Conservation (phyloP, 2,797 vertebrate genomes). For the Aldrovandia affinis region DNA sequence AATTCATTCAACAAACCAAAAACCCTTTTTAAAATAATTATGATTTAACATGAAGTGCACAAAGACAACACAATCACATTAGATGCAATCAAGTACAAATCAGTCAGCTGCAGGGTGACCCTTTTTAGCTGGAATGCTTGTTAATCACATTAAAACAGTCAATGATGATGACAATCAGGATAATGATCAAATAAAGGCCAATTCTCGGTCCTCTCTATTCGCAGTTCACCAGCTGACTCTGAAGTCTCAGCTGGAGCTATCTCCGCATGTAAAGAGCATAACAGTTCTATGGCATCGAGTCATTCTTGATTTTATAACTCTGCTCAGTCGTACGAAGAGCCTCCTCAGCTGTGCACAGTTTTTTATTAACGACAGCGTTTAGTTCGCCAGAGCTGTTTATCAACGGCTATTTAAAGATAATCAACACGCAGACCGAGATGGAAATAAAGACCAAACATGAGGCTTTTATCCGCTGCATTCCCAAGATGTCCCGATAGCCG, state of each 20-base stretch:
- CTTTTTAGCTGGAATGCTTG: not conserved
- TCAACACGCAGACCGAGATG: constrained; percentile 49
- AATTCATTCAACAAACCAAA: no score
- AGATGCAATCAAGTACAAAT: not conserved
- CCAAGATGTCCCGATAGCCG: constrained; percentile 46
- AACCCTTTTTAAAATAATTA: no score
- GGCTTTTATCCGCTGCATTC: constrained; percentile 53
- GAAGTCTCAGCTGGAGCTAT: not conserved
- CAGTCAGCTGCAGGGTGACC: not conserved
- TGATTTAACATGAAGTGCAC: not conserved
- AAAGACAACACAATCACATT: not conserved
- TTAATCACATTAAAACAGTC: not conserved
- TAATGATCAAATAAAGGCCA: not conserved
- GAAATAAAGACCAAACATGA: constrained; percentile 58
- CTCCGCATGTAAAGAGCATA: not conserved
- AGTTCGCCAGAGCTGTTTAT: not conserved
- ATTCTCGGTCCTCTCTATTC: not conserved
- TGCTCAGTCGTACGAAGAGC: not conserved
- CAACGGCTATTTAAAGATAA: constrained; percentile 6
- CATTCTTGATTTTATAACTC: not conserved
- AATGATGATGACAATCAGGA: not conserved
- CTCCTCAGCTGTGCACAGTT: not conserved
- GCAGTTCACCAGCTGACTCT: not conserved
- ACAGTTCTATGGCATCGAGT: not conserved
- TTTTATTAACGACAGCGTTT: not conserved